These are phyloP conservation scores for Actinopyga echinites DNA, from an alignment of 53 echinoderm and acorn worm genomes.

Conservation along the genomic window DNA sequence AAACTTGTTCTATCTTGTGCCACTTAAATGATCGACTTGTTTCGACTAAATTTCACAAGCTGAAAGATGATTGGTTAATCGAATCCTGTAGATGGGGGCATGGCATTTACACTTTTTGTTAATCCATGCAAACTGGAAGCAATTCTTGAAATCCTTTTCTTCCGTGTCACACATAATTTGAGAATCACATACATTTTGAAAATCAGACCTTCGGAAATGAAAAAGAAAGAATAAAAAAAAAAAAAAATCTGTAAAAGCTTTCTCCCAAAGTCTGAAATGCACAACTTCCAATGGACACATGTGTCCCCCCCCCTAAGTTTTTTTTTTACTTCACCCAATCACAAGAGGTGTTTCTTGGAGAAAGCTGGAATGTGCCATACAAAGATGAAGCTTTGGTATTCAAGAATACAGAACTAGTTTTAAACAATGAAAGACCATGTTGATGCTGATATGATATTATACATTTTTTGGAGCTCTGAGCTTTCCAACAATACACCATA, in stretches of 20 bases:
- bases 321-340: neutral
- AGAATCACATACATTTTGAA: neutral
- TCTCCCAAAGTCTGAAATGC: conserved; percentile 28
- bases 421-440: conserved; percentile 31
- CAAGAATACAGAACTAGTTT: conserved; percentile 13
- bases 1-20: too few relatives aligned
- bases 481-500: conserved; percentile 5
- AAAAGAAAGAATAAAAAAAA: neutral
- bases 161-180: too few relatives aligned
- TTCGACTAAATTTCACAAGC: too few relatives aligned
- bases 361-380: conserved; percentile 21
- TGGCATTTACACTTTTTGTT: too few relatives aligned
- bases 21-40: too few relatives aligned
- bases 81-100: too few relatives aligned
- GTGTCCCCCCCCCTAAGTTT: neutral
- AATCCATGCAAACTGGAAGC: too few relatives aligned
- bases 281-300: conserved; percentile 6
- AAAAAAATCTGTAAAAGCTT: neutral
- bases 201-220: conserved; percentile 3
- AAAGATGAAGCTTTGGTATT: conserved; percentile 15
- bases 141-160: too few relatives aligned
- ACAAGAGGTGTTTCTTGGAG: neutral
- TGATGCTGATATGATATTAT: conserved; percentile 23
- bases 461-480: conserved; percentile 14
- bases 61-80: too few relatives aligned